Evolutionary conservation across 2,797 vertebrate genomes (phyloP).

Genomic region (Anguilla obscura): DNA sequence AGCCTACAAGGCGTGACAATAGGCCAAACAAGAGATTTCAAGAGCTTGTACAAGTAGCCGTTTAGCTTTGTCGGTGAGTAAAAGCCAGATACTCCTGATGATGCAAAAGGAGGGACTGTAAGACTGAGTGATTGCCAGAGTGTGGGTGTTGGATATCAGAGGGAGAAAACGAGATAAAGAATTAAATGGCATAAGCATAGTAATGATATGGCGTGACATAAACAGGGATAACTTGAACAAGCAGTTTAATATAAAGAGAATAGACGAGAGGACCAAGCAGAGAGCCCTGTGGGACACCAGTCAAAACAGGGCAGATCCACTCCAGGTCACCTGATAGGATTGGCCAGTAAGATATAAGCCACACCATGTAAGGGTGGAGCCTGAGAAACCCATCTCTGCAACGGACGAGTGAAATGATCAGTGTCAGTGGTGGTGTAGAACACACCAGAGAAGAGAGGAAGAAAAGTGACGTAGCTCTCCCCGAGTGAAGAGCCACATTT

Average conservation of each 20-base stretch:
- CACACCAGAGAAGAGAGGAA: neutral
- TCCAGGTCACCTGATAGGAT: neutral
- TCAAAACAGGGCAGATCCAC: neutral
- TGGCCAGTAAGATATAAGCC: neutral
- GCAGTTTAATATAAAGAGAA: neutral
- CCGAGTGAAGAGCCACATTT: neutral
- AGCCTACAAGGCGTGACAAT: neutral
- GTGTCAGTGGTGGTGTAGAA: neutral
- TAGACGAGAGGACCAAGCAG: neutral
- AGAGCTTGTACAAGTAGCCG: neutral
- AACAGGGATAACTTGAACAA: neutral
- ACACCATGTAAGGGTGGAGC: neutral
- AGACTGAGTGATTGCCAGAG: neutral
- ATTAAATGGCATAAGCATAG: neutral
- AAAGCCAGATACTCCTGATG: neutral
- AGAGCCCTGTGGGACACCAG: slow-evolving; percentile 1
- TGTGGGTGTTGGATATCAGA: neutral
- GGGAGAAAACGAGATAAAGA: neutral
- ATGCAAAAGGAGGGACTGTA: neutral
- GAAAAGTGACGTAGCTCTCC: neutral
- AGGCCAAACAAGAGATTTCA: neutral
- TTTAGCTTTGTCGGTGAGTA: neutral
- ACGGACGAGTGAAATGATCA: neutral
- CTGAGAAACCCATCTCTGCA: neutral
- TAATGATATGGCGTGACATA: neutral